Conservation (phyloP, 2,797 vertebrate species). For the Sternotherus odoratus region DNA sequence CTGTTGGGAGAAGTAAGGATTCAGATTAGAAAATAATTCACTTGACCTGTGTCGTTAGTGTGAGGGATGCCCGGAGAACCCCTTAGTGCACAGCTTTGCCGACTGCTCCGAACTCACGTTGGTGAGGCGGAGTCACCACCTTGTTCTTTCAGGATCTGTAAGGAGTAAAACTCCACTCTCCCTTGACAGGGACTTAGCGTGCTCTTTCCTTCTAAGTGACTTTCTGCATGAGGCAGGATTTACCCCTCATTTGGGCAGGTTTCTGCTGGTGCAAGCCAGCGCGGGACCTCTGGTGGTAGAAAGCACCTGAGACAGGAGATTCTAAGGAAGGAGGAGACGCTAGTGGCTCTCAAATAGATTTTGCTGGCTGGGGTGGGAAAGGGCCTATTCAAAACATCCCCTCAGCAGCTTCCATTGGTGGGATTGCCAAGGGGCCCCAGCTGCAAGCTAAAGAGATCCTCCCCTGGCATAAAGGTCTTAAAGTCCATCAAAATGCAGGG, state of each 20-base stretch:
- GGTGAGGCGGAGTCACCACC: background rate
- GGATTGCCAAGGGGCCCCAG: background rate
- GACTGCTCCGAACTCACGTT: background rate
- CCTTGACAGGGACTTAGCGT: background rate
- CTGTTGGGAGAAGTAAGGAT: background rate
- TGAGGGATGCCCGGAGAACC: background rate
- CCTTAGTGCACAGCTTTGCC: background rate
- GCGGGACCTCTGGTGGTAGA: background rate
- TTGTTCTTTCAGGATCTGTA: background rate
- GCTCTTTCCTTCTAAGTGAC: background rate
- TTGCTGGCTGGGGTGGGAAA: background rate
- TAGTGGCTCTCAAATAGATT: background rate
- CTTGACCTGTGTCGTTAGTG: background rate
- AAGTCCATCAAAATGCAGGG: background rate
- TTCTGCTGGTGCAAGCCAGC: background rate
- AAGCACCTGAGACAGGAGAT: background rate
- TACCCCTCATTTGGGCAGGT: background rate
- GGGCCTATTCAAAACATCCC: background rate
- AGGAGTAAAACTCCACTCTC: slow-evolving; percentile 3
- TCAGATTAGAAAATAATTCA: background rate
- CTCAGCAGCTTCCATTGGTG: background rate
- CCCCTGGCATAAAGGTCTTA: background rate
- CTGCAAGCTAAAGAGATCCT: background rate
- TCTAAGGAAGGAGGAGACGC: rapidly evolving
- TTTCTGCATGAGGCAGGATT: background rate